A percentile compares a stretch with the other conserved stretches of the same genome.
phyloP scores from a whole-genome alignment of 2,113 vertebrate species.

The Bos taurus region DNA sequence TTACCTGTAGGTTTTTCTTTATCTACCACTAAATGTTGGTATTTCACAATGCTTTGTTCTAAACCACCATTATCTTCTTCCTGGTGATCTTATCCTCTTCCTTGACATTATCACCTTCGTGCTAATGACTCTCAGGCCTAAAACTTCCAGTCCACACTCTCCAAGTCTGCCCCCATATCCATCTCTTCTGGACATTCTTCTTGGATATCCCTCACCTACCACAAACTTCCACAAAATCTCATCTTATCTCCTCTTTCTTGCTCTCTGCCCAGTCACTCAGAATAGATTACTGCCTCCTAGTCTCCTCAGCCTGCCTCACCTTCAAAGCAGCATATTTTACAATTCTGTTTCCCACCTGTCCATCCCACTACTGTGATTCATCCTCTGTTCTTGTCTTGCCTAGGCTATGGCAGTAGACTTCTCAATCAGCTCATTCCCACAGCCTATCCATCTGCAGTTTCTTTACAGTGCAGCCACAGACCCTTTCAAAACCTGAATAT shows the following conservation, averaged over 20 bases:
- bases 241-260: neutral
- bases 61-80: neutral
- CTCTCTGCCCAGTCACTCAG: neutral
- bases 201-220: neutral
- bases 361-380: neutral
- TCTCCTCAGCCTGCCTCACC: neutral
- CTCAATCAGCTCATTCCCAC: neutral
- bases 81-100: neutral
- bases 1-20: neutral
- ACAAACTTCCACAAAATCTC: neutral
- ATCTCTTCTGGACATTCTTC: neutral
- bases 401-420: neutral
- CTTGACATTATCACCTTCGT: neutral
- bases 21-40: neutral
- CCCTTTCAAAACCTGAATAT: neutral
- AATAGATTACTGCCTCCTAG: neutral
- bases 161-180: neutral
- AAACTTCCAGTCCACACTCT: neutral
- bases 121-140: neutral
- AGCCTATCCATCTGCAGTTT: neutral
- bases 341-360: neutral
- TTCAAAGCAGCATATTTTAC: neutral
- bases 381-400: neutral
- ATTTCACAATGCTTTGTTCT: neutral
- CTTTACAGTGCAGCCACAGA: neutral